These are phyloP conservation scores for Halisarca cf. caerulea DNA, from an alignment of 37 sponge, comb jelly and placozoan species.

Conservation along the genomic window DNA sequence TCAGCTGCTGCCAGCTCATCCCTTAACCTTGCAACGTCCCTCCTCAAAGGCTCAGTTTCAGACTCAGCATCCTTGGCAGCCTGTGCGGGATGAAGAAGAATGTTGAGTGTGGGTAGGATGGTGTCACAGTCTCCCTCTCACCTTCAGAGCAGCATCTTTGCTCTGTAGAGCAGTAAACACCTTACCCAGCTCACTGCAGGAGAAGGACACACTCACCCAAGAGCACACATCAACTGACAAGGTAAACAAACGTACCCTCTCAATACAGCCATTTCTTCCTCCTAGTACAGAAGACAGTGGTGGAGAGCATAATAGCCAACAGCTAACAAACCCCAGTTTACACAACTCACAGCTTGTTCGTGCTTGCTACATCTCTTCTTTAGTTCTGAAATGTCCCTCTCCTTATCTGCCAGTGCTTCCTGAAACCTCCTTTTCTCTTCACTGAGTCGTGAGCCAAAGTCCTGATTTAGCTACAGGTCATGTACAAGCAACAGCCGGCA, in stretches of 20 bases:
- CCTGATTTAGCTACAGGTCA: neutral
- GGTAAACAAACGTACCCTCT: too few relatives aligned
- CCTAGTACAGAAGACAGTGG: neutral
- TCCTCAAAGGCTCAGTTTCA: constrained; percentile 22
- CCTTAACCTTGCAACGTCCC: neutral
- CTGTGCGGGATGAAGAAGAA: neutral
- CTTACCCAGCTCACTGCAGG: neutral
- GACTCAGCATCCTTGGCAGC: neutral
- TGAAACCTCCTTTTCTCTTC: constrained; percentile 16
- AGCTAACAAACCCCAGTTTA: neutral
- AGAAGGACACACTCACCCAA: neutral
- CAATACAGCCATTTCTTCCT: constrained; percentile 18
- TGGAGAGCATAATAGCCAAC: too few relatives aligned
- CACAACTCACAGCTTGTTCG: neutral
- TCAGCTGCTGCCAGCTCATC: neutral
- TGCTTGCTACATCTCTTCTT: neutral
- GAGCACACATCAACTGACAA: neutral
- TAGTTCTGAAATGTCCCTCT: constrained; percentile 2
- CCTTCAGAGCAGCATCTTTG: constrained; percentile 22
- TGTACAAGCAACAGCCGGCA: neutral
- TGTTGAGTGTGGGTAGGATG: neutral
- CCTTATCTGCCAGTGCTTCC: constrained; percentile 33
- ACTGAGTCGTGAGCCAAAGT: neutral
- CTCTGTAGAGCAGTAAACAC: constrained; percentile 17
- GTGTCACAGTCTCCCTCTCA: neutral